These are phyloP conservation scores for Ochropacha duplaris DNA, from an alignment of 2,888 invertebrate species.

Conservation along the genomic window DNA sequence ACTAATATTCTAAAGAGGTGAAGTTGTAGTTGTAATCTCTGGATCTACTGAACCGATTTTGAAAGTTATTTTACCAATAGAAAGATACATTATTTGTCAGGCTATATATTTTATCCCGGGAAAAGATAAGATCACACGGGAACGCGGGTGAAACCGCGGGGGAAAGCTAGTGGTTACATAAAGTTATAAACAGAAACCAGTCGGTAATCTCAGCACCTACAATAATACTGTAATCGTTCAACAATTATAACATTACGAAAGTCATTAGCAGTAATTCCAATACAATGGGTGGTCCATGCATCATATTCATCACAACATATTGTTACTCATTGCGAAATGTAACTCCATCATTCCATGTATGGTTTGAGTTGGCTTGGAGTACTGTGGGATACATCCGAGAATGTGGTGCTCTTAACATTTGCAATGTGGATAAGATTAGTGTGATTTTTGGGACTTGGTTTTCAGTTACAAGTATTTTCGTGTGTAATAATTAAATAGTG, in stretches of 20 bases:
- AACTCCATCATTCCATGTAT: constrained; percentile 12
- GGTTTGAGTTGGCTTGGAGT: neutral
- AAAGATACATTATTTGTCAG: too few relatives aligned
- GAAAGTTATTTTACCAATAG: too few relatives aligned
- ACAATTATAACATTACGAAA: constrained; percentile 6
- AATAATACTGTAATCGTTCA: neutral
- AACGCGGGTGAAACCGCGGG: too few relatives aligned
- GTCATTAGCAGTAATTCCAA: constrained; percentile 10
- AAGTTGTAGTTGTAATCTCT: too few relatives aligned
- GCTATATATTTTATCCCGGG: too few relatives aligned
- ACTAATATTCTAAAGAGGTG: too few relatives aligned
- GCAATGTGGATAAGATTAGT: neutral
- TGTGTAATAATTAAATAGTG: too few relatives aligned
- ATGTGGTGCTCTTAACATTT: neutral
- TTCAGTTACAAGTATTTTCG: too few relatives aligned
- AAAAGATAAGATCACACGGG: too few relatives aligned
- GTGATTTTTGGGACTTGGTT: too few relatives aligned
- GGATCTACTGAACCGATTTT: too few relatives aligned
- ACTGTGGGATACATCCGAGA: neutral
- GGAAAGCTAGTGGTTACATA: too few relatives aligned
- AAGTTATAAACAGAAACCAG: neutral
- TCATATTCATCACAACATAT: constrained; percentile 13
- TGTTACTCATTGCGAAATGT: constrained; percentile 26
- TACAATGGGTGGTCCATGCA: constrained; percentile 29
- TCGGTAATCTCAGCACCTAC: neutral